Conservation (phyloP, 2,797 vertebrate genomes). For the Sylvilagus floridanus region DNA sequence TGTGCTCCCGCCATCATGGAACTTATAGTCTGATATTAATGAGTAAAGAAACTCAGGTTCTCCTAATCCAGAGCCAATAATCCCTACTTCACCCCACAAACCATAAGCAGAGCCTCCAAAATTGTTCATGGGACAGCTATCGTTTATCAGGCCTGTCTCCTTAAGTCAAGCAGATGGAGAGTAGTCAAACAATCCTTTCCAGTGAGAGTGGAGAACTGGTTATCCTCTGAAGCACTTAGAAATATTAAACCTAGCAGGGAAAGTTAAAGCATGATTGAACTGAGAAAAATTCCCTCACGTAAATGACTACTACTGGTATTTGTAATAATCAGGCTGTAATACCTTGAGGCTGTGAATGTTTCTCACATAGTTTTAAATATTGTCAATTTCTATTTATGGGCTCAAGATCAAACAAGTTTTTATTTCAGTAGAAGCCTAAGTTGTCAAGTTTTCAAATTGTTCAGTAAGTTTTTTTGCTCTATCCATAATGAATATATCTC, state of each 20-base stretch:
- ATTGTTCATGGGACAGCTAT: not conserved
- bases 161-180: not conserved
- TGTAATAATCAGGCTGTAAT: not conserved
- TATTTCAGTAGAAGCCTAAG: not conserved
- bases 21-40: not conserved
- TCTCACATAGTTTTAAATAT: not conserved
- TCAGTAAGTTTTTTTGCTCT: not conserved
- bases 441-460: not conserved
- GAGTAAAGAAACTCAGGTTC: not conserved
- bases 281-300: not conserved
- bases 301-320: not conserved
- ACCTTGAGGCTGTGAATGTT: not conserved
- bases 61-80: not conserved
- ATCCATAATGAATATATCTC: not conserved
- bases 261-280: not conserved
- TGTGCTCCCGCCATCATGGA: not conserved
- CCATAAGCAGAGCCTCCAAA: not conserved
- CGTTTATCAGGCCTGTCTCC: not conserved
- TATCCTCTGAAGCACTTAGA: not conserved
- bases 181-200: not conserved
- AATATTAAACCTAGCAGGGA: constrained; percentile 33
- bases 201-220: not conserved
- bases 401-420: not conserved
- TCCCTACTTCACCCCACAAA: not conserved
- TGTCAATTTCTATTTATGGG: not conserved